These are phyloP conservation scores for Smittia sp. DNA, from an alignment of 2,888 invertebrate species.

Conservation along the genomic window DNA sequence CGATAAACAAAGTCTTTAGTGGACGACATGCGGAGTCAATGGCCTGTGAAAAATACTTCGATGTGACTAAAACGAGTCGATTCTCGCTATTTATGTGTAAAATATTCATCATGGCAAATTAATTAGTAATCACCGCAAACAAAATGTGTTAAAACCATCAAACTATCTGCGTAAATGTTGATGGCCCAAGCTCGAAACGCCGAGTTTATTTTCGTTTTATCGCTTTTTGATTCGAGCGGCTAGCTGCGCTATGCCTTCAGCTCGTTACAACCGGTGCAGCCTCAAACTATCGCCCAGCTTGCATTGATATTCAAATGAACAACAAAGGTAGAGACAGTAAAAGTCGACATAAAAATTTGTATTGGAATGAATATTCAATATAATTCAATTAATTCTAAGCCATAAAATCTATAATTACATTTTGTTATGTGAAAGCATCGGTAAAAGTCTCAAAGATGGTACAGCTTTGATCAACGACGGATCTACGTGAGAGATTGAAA, in stretches of 20 bases:
- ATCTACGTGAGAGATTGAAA: not conserved
- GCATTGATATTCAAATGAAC: too few relatives aligned
- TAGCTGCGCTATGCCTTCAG: too few relatives aligned
- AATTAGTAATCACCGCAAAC: conserved; percentile 30
- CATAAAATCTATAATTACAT: conserved; percentile 35
- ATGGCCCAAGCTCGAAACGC: too few relatives aligned
- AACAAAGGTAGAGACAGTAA: too few relatives aligned
- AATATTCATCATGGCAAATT: conserved; percentile 31
- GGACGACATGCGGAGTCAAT: not conserved
- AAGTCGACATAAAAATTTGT: too few relatives aligned
- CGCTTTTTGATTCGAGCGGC: too few relatives aligned
- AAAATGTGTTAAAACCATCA: conserved; percentile 7
- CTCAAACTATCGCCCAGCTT: too few relatives aligned
- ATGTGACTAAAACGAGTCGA: not conserved
- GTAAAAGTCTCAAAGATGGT: too few relatives aligned
- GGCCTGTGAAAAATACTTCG: not conserved
- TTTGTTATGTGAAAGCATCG: not conserved
- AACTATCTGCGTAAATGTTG: not conserved
- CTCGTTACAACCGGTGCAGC: too few relatives aligned
- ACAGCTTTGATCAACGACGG: not conserved
- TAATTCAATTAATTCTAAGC: conserved; percentile 37
- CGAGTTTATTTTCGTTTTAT: too few relatives aligned
- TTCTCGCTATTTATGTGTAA: conserved; percentile 18
- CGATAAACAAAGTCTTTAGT: not conserved
- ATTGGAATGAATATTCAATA: conserved; percentile 33